These are phyloP conservation scores for Galbula dea DNA, from an alignment of 2,113 vertebrate species.

Conservation along the genomic window DNA sequence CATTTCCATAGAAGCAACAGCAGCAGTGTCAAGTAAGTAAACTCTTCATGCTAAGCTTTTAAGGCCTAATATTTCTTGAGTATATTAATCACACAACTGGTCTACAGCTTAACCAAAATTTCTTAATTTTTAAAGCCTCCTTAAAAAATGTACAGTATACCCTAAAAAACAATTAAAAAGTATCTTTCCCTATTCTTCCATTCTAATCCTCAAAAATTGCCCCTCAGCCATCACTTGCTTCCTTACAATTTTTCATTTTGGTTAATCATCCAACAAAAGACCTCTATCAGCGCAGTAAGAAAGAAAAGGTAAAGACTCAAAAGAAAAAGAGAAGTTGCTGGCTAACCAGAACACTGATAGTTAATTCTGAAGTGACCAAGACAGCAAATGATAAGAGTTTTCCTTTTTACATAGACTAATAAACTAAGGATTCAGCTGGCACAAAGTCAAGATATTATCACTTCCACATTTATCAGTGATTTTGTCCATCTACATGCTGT, in stretches of 20 bases:
- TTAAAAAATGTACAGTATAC: conserved; percentile 36
- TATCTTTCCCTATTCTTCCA: neutral
- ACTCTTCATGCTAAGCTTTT: conserved; percentile 37
- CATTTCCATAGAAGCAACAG: neutral
- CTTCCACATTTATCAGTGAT: conserved; percentile 19
- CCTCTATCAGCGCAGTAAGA: neutral
- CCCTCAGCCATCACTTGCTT: neutral
- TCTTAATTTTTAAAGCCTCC: conserved; percentile 19
- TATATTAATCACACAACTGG: neutral
- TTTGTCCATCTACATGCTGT: neutral
- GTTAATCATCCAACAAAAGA: neutral
- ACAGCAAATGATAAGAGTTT: conserved; percentile 12
- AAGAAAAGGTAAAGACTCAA: neutral
- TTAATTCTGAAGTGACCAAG: conserved; percentile 18
- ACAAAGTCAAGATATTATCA: conserved; percentile 21
- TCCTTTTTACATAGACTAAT: conserved; percentile 61
- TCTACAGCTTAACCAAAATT: conserved; percentile 18
- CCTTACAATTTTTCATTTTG: neutral
- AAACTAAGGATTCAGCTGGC: conserved; percentile 20
- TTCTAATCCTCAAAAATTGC: neutral
- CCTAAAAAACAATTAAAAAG: conserved; percentile 31
- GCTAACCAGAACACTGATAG: neutral
- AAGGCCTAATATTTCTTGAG: conserved; percentile 30
- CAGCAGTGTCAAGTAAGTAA: neutral
- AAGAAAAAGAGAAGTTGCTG: neutral